phyloP scores from a whole-genome alignment of 2,113 vertebrate genomes.

The Mus pahari region DNA sequence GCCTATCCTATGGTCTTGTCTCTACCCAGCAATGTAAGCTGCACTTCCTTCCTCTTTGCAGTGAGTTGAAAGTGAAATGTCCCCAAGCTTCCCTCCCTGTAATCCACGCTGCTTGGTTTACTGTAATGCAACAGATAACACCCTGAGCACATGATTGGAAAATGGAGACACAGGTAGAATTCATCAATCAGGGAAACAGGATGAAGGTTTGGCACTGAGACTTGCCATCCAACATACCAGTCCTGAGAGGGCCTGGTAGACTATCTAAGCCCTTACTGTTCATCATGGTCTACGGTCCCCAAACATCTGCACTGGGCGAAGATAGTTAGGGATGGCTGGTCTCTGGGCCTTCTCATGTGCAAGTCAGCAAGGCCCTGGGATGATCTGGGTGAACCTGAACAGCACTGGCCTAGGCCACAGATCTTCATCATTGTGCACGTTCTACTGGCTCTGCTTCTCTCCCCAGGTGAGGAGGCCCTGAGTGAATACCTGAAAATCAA shows the following conservation, averaged over 20 bases:
- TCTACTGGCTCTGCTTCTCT: slow-evolving; percentile 43
- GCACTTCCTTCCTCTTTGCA: background rate
- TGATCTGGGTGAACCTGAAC: background rate
- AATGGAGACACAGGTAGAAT: background rate
- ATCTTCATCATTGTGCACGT: background rate
- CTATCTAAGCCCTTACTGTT: background rate
- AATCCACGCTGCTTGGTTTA: background rate
- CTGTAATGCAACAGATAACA: background rate
- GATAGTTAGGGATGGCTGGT: background rate
- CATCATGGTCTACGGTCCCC: background rate
- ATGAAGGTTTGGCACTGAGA: background rate
- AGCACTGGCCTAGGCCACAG: background rate
- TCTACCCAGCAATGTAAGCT: background rate
- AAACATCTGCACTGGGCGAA: background rate
- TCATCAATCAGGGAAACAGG: background rate
- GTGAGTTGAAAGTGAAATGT: background rate
- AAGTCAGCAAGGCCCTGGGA: background rate
- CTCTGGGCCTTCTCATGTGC: background rate
- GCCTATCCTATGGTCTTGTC: background rate
- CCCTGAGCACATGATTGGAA: background rate
- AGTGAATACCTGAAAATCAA: slow-evolving; percentile 52
- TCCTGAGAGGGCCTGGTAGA: background rate
- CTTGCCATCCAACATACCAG: background rate
- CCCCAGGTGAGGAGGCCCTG: slow-evolving; percentile 95
- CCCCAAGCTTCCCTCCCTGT: background rate